Percentiles rank a stretch among this genome's conserved stretches.
Conservation (phyloP, 1,140 invertebrate genomes). For the Cotesia glomerata region DNA sequence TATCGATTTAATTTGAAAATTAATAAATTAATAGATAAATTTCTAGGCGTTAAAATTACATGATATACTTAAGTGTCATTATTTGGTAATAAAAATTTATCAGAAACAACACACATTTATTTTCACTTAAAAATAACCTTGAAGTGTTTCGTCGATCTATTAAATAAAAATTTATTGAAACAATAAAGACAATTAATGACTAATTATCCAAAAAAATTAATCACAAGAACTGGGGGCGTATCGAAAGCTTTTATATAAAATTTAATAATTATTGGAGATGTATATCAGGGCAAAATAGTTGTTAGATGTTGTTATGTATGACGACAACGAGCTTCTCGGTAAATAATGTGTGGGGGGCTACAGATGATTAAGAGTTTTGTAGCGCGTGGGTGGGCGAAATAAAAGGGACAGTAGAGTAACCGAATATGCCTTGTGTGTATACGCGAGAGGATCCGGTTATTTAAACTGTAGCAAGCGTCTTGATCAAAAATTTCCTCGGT, state of each 20-base stretch:
- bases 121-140: too few species aligned
- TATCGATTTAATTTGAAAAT: too few species aligned
- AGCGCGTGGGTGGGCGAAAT: conserved; percentile 20
- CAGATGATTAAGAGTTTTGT: too few species aligned
- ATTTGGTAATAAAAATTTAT: too few species aligned
- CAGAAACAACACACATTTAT: too few species aligned
- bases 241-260: background rate
- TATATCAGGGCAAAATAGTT: background rate
- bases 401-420: conserved; percentile 24
- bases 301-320: background rate
- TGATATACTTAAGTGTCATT: too few species aligned
- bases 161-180: background rate
- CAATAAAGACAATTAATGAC: background rate
- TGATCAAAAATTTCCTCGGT: conserved; percentile 52
- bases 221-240: too few species aligned
- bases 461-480: conserved; percentile 50
- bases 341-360: conserved; percentile 18
- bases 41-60: too few species aligned
- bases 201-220: too few species aligned
- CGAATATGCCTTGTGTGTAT: conserved; percentile 31
- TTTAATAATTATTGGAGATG: background rate
- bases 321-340: background rate
- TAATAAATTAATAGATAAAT: too few species aligned
- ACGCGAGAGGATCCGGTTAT: conserved; percentile 38
- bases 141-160: too few species aligned